Evolutionary conservation across 2,888 invertebrate species (phyloP), one percentile per base, ranked within the genome.

Genomic region (Belgica antarctica): DNA sequence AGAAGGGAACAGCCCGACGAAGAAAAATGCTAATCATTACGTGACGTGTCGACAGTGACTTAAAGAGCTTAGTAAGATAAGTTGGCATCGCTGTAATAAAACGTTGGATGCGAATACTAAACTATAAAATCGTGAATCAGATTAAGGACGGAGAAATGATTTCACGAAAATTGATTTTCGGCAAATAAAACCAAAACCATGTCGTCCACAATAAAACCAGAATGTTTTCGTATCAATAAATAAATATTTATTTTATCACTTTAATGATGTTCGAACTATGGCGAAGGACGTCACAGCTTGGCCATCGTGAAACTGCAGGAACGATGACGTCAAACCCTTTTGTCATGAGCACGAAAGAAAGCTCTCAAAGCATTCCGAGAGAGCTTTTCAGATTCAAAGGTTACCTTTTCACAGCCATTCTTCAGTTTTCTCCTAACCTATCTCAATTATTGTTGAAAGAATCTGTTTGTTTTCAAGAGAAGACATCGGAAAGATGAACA

Each of bases 271-370:
- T 17, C 22, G 52, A 52, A 52, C 17, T 22, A 22, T 22, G 19
- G 17, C 17, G 2, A 7, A 22, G 17, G 52, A 52, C 52, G 52
- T 52, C 19, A 52, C n/a, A 52, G 22, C 17, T 22, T 52, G 12
- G 52, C 5, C 7, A 52, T 52, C 52, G 22, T n/a, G n/a, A 52
- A 22, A 22, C 22, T 17, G 22, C 15, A 34, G 34, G 15, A 46
- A 19, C 22, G 52, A 52, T 52, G 52, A 52, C 52, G 52, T n/a
- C 52, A 52, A 31, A 31, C 52, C 7, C 12, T 5, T 52, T 17
- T 12, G 22, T 4, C 3, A 52, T 52, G 52, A 12, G 34, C 12
- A 12, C 5, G 22, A 52, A 52, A 19, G 52, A 52, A 52, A 52
- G 22, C 22, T 52, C 52, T 22, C 12, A 2, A 22, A 52, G 10